Percentiles rank a stretch among this genome's conserved stretches.
Conservation (phyloP, 2,113 vertebrate species). For the Syrmaticus mikado region DNA sequence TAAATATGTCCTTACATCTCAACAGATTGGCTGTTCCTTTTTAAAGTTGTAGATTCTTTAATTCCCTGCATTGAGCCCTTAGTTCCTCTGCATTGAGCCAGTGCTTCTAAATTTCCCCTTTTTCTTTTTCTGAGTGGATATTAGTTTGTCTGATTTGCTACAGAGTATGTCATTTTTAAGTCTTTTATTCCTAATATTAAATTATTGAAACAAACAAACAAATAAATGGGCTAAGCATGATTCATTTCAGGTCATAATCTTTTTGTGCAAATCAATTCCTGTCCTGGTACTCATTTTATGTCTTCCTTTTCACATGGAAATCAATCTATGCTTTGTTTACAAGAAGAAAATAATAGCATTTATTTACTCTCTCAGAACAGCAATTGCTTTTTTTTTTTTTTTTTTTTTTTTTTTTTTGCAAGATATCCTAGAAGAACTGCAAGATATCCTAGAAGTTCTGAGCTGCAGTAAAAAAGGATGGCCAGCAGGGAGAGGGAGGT, state of each 20-base stretch:
- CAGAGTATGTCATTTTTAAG: neutral
- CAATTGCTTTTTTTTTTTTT: neutral
- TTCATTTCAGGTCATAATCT: neutral
- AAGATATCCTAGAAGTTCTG: neutral
- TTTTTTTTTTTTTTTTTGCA: neutral
- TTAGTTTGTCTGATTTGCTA: neutral
- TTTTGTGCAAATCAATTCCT: neutral
- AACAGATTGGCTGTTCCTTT: neutral
- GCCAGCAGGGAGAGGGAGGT: too few relatives aligned
- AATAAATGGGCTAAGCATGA: neutral
- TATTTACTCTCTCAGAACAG: neutral
- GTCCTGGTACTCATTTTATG: neutral
- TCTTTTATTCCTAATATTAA: neutral
- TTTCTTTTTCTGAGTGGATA: neutral
- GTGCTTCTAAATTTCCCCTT: neutral
- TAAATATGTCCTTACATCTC: neutral
- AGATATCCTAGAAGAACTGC: neutral
- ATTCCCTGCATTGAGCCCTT: neutral
- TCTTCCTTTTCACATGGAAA: neutral
- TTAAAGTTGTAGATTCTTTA: neutral
- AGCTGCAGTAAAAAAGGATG: too few relatives aligned
- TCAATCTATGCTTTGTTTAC: neutral
- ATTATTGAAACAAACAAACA: neutral
- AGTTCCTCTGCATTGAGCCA: neutral
- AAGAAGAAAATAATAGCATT: neutral